Percentiles rank a stretch among this genome's conserved stretches.
These are phyloP conservation scores for Trypoxylon attenuatum DNA, from an alignment of 2,888 invertebrate genomes.

Conservation along the genomic window DNA sequence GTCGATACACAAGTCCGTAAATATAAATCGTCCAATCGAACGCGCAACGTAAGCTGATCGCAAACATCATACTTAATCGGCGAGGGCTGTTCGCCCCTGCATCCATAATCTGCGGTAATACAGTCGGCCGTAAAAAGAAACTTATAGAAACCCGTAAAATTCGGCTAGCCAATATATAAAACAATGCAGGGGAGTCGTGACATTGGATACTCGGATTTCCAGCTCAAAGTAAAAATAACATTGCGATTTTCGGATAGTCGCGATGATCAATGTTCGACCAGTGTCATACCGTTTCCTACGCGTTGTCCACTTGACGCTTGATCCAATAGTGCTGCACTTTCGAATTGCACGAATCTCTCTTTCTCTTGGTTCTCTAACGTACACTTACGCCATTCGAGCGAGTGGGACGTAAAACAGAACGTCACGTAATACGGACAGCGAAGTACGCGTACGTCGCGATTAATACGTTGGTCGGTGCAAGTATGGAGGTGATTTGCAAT, in stretches of 20 bases:
- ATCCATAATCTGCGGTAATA: not conserved
- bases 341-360: not conserved
- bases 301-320: slow-evolving; percentile 22
- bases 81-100: not conserved
- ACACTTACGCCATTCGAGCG: not conserved
- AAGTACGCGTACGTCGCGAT: slow-evolving; percentile 21
- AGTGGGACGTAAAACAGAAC: not conserved
- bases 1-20: no score
- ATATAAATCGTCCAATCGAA: no score
- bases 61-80: not conserved
- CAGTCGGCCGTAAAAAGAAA: not conserved
- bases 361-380: not conserved
- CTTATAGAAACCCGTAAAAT: not conserved
- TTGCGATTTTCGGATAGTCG: slow-evolving; percentile 4
- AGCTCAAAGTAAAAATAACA: slow-evolving; percentile 1
- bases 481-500: slow-evolving; percentile 51
- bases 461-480: slow-evolving; percentile 44
- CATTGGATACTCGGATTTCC: slow-evolving; percentile 3
- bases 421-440: not conserved
- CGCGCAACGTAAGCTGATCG: not conserved
- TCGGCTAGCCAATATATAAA: not conserved
- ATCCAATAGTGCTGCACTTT: not conserved
- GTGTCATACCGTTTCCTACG: slow-evolving; percentile 1
- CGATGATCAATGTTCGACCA: slow-evolving; percentile 20
- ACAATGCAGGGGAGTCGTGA: not conserved